Base-by-base conservation (phyloP, 2,113 vertebrate genomes). In the Apodemus speciosus region DNA sequence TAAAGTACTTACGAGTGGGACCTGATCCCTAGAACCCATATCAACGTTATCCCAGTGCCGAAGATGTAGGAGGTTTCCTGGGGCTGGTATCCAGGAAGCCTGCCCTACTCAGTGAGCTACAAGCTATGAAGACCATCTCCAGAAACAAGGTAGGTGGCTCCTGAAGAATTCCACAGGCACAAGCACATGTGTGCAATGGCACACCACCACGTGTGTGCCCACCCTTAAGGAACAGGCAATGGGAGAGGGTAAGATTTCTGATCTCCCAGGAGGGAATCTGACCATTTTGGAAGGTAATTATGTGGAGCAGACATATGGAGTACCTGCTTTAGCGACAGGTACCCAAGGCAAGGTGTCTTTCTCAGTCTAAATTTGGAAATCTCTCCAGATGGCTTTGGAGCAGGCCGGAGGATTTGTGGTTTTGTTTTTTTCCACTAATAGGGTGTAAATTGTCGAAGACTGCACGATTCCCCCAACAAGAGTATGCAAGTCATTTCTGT, bases 321-420 rank as follows among this genome's bases (percentile, higher is more conserved):
- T 32, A 58, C 56, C 85, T 86, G 88, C n/a, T 69, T 77, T 69
- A 79, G 72, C 76, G 25, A 79, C 49, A 51, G 86, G 79, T 93
- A 77, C 69, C 30, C 43, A 43, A 86, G 89, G 16, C 40, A 51
- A 75, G 35, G 86, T 80, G 43, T 85, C 71, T 88, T 30, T 85
- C 53, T 94, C 90, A 46, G 46, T 95, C 77, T 95, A 94, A 96
- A 96, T 95, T 25, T 49, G 69, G 84, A 94, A 79, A n/a, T 62
- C 49, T 90, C 81, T 35, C 84, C 90, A 92, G 84, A 85, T 95
- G 94, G 87, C 73, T 92, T 83, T 56, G 40, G 77, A 88, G 62
- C 68, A 91, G 84, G 79, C 79, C n/a, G 43, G 20, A 84, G 83
- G 11, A 76, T 16, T 43, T 72, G 38, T 69, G 35, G 25, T 32